Conservation (phyloP, 2,797 vertebrate genomes). For the Numenius phaeopus region DNA sequence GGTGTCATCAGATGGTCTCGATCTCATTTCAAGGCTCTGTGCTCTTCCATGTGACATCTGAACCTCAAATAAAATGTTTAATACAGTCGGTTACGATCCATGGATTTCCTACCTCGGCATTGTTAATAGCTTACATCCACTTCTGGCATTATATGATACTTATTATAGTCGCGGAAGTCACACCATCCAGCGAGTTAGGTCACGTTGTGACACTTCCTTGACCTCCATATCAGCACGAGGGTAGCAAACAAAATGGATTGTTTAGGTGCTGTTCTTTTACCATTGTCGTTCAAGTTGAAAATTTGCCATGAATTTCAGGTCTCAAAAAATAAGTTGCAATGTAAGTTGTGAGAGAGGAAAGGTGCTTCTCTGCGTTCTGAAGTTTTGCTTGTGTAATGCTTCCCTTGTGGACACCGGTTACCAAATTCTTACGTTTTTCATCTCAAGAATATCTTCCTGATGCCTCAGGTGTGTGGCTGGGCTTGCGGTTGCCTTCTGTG, state of each 20-base stretch:
- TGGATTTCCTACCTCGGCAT: not conserved
- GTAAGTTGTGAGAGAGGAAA: not conserved
- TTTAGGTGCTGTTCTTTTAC: not conserved
- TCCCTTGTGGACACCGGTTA: not conserved
- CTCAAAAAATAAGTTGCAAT: not conserved
- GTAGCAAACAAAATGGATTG: not conserved
- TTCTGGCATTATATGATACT: not conserved
- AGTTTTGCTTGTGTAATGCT: not conserved
- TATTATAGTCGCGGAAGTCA: not conserved
- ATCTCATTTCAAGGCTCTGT: not conserved
- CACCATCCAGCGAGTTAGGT: not conserved
- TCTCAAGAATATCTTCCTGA: not conserved
- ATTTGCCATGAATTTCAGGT: not conserved
- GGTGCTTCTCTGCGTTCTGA: not conserved
- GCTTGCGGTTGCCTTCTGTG: accelerated
- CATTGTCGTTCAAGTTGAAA: not conserved
- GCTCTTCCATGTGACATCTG: not conserved
- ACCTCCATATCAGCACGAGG: not conserved
- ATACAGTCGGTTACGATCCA: not conserved
- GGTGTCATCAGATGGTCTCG: not conserved
- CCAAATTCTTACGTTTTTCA: not conserved
- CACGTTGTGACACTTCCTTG: not conserved
- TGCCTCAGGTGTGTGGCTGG: not conserved
- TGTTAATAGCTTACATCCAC: not conserved
- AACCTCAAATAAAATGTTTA: not conserved